A percentile compares a stretch with the other conserved stretches of the same genome.
These are phyloP conservation scores for Hemicordylus capensis DNA, from an alignment of 2,113 vertebrate genomes.

Conservation along the genomic window DNA sequence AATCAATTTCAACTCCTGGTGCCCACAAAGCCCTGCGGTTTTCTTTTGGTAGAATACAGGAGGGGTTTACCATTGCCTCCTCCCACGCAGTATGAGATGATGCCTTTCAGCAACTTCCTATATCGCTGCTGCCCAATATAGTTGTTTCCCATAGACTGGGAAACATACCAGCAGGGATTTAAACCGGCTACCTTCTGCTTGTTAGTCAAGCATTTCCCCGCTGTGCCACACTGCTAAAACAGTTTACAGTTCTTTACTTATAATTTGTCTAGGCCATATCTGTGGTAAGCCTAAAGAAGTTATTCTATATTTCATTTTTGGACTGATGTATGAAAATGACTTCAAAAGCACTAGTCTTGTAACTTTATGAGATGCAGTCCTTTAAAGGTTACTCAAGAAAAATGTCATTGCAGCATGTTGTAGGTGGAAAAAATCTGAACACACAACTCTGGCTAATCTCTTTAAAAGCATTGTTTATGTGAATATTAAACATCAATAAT, in stretches of 20 bases:
- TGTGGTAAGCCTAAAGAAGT: neutral
- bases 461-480: neutral
- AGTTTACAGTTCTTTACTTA: neutral
- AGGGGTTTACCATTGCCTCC: too few relatives aligned
- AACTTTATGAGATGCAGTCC: neutral
- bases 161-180: too few relatives aligned
- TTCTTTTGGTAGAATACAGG: too few relatives aligned
- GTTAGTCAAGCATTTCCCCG: too few relatives aligned
- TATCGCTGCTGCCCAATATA: too few relatives aligned
- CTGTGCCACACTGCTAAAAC: too few relatives aligned
- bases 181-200: too few relatives aligned
- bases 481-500: slow-evolving; percentile 2
- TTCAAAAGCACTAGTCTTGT: neutral
- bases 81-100: too few relatives aligned
- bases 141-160: too few relatives aligned
- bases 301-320: neutral
- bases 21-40: too few relatives aligned
- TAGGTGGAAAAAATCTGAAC: neutral
- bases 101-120: too few relatives aligned
- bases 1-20: too few relatives aligned
- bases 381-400: slow-evolving; percentile 1
- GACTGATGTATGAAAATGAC: neutral
- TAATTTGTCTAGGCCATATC: neutral
- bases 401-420: neutral
- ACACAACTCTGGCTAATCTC: neutral